Percentiles rank a stretch among this genome's conserved stretches.
These are phyloP conservation scores for Pagrus major DNA, from an alignment of 2,113 vertebrate species.

Conservation along the genomic window DNA sequence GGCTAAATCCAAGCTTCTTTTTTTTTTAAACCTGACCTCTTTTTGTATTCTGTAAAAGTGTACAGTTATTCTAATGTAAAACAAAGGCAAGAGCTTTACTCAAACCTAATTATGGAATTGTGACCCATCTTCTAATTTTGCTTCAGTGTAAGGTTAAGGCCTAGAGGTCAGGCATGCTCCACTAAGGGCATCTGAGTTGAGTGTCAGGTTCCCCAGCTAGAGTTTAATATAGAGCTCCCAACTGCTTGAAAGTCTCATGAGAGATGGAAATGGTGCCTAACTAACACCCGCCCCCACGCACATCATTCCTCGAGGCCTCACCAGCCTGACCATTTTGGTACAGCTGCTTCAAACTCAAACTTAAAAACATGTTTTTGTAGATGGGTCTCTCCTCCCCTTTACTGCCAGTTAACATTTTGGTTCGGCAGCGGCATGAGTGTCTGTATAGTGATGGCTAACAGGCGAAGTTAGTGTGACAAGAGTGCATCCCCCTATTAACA, in stretches of 20 bases:
- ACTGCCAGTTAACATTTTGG: not conserved
- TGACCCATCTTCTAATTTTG: conserved; percentile 18
- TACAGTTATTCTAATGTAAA: not conserved
- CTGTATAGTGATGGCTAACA: not conserved
- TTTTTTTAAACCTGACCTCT: not conserved
- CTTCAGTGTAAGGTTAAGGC: conserved; percentile 7
- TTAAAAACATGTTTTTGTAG: not conserved
- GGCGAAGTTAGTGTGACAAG: conserved; percentile 28
- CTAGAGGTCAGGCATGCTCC: conserved; percentile 35
- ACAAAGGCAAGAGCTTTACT: not conserved
- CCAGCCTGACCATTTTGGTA: not conserved
- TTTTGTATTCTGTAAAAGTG: not conserved
- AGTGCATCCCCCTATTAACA: conserved; percentile 23
- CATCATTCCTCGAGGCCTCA: not conserved
- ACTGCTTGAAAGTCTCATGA: conserved; percentile 29
- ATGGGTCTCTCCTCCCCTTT: not conserved
- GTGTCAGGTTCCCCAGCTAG: conserved; percentile 54
- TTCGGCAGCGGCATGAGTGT: not conserved
- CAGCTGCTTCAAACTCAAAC: conserved; percentile 7
- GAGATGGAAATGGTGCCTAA: conserved; percentile 41
- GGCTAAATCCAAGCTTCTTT: not conserved
- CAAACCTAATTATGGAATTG: not conserved
- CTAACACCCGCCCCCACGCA: not conserved
- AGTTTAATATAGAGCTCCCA: conserved; percentile 67
- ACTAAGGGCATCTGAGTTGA: conserved; percentile 34